Percentiles rank a stretch among this genome's conserved stretches.
phyloP scores from a whole-genome alignment of 2,888 invertebrate genomes.

The Caenorhabditis zanzibari region DNA sequence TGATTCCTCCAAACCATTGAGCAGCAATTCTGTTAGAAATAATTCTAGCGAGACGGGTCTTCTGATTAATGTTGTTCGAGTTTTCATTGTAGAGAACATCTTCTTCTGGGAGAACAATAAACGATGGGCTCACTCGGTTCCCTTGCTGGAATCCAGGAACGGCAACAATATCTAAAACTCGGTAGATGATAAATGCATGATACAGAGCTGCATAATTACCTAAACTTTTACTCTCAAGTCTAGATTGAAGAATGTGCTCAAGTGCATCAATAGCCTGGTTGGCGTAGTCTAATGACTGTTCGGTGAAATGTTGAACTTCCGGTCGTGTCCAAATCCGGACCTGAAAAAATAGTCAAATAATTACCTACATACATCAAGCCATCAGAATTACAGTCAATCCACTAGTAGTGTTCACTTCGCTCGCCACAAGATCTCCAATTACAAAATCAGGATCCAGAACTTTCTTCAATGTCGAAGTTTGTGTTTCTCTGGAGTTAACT shows the following conservation, averaged over 20 bases:
- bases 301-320: constrained; percentile 88
- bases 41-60: constrained; percentile 89
- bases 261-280: constrained; percentile 85
- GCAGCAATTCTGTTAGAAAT: constrained; percentile 95
- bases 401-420: constrained; percentile 50
- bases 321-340: constrained; percentile 85
- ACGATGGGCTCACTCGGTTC: constrained; percentile 96
- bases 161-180: constrained; percentile 88
- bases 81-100: constrained; percentile 87
- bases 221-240: constrained; percentile 92
- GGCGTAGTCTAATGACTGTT: constrained; percentile 86
- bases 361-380: neutral
- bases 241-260: constrained; percentile 90
- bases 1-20: constrained; percentile 85
- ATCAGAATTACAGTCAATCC: constrained; percentile 31
- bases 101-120: constrained; percentile 89
- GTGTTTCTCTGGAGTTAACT: constrained; percentile 31
- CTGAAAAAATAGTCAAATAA: constrained; percentile 74
- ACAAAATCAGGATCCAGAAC: constrained; percentile 63
- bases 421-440: constrained; percentile 56
- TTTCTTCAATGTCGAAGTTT: constrained; percentile 51
- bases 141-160: constrained; percentile 92
- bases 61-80: constrained; percentile 89
- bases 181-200: neutral
- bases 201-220: constrained; percentile 85